phyloP scores from a whole-genome alignment of 1,140 invertebrate genomes.

The Drosophila simulans region DNA sequence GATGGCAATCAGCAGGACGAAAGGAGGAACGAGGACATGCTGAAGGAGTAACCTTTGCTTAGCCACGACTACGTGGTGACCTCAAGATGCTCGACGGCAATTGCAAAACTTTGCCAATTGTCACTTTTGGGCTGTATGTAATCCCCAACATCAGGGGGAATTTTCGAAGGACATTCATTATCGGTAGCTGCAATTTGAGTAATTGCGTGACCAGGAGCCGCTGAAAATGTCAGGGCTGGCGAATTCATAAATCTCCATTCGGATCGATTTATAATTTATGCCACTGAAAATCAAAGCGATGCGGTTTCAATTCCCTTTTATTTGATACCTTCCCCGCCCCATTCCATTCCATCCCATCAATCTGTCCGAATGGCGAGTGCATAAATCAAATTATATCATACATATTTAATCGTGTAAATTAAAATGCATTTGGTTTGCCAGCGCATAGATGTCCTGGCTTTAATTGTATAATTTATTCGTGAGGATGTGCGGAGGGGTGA shows the following conservation, averaged over 20 bases:
- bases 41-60: slow-evolving; percentile 37
- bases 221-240: slow-evolving; percentile 57
- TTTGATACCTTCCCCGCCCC: not conserved
- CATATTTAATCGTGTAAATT: slow-evolving; percentile 67
- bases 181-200: slow-evolving; percentile 43
- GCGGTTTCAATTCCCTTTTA: slow-evolving; percentile 34
- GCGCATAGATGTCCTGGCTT: slow-evolving; percentile 26
- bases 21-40: not conserved
- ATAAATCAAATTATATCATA: slow-evolving; percentile 72
- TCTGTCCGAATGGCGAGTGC: slow-evolving; percentile 41
- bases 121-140: slow-evolving; percentile 23
- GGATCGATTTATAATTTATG: slow-evolving; percentile 68
- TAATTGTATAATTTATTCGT: slow-evolving; percentile 47
- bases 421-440: slow-evolving; percentile 54
- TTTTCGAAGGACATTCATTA: slow-evolving; percentile 43
- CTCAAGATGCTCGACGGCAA: slow-evolving; percentile 18
- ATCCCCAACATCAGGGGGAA: slow-evolving; percentile 16
- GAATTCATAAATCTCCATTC: slow-evolving; percentile 52
- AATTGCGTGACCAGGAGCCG: slow-evolving; percentile 29
- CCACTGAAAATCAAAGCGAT: slow-evolving; percentile 57
- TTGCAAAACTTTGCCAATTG: slow-evolving; percentile 47
- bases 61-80: slow-evolving; percentile 30
- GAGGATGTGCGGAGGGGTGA: not conserved
- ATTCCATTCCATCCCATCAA: slow-evolving; percentile 1
- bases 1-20: not conserved